Base-by-base conservation (phyloP, 1,140 invertebrate genomes). In the Brachionus rotundiformis region DNA sequence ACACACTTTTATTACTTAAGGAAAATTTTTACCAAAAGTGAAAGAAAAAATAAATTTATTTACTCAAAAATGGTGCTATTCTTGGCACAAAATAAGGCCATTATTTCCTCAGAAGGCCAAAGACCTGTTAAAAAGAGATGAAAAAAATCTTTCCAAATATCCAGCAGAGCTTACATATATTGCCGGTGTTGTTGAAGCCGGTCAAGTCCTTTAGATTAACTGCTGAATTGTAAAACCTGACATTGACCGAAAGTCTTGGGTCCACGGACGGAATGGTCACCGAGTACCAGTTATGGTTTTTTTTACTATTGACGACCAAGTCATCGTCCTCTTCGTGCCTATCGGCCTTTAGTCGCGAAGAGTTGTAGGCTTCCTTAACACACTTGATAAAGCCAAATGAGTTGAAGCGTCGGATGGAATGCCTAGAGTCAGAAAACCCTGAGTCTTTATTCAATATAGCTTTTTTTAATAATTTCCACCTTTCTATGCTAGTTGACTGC, bases 141-240 rank as follows among this genome's bases (percentile, higher is more conserved):
- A 61, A 41, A 77, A 82, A 82, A 27, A 16, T 25, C 11, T 63
- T 65, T 3, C 23, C 23, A 19, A 81, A 88, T n/a, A n/a, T n/a
- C n/a, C n/a, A n/a, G n/a, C n/a, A n/a, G n/a, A n/a, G n/a, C 87
- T 88, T 85, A 89, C 93, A 94, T 2, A 95, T 91, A 87, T 94
- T 95, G n/a, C 94, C 94, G 1, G 94, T 95, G 84, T 94, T 94
- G 86, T 95, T 94, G 87, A 94, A 94, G 1, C 93, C 93, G 86
- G 92, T 92, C 25, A 95, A 87, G 77, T 87, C 86, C 44, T 86
- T 85, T 75, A 84, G 82, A 68, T 84, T 84, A 19, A 87, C 82
- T 16, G 83, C 10, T 23, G 47, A 54, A 8, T 79, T 39, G 36
- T 79, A 79, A 79, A 79, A 63, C 10, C 76, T 25, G 27, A 79